phyloP scores from a whole-genome alignment of 2,888 invertebrate species.

The Papilio elwesi region DNA sequence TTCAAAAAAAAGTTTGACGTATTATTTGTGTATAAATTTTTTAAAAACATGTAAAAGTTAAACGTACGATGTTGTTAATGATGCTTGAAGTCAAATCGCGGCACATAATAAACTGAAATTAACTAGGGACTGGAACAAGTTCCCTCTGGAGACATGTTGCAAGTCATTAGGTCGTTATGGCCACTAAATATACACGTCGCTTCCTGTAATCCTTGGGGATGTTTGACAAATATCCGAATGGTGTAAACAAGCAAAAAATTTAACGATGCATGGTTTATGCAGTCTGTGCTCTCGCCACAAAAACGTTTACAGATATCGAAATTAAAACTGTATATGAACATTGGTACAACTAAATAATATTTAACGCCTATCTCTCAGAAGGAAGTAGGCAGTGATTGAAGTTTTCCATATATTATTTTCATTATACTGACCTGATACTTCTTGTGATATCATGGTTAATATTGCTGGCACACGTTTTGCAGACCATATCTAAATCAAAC shows the following conservation, averaged over 20 bases:
- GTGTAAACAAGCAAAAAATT: constrained; percentile 35
- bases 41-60: constrained; percentile 16
- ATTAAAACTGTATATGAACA: neutral
- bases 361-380: too few species aligned
- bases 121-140: constrained; percentile 10
- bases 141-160: constrained; percentile 43
- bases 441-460: too few species aligned
- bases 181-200: constrained; percentile 46
- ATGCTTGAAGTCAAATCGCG: neutral
- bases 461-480: too few species aligned
- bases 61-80: neutral
- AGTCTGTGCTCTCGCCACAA: neutral
- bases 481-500: too few species aligned
- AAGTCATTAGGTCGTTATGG: constrained; percentile 45
- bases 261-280: neutral
- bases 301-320: neutral
- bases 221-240: constrained; percentile 35
- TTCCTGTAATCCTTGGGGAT: constrained; percentile 47
- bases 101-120: constrained; percentile 34
- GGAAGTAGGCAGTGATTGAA: too few species aligned
- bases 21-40: constrained; percentile 3
- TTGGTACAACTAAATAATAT: too few species aligned
- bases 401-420: too few species aligned
- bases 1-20: too few species aligned
- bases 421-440: too few species aligned